Conservation (phyloP, 2,888 invertebrate species). For the Ophraella communa region DNA sequence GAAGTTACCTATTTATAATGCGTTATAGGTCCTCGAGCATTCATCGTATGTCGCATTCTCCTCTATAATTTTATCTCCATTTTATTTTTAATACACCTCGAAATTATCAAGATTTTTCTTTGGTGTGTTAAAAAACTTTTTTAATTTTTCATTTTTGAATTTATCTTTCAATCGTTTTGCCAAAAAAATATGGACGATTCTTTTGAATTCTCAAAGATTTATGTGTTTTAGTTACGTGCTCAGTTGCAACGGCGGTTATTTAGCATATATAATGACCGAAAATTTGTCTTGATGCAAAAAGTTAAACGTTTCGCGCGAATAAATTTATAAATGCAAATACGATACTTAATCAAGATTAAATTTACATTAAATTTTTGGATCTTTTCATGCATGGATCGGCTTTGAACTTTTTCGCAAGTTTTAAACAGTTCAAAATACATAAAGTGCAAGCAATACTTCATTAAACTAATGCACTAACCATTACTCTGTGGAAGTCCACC, state of each 20-base stretch:
- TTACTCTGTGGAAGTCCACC: too few relatives aligned
- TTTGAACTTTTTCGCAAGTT: neutral
- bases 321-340: constrained; percentile 33
- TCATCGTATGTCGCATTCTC: constrained; percentile 30
- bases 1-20: constrained; percentile 37
- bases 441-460: too few relatives aligned
- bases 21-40: constrained; percentile 31
- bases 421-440: too few relatives aligned
- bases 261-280: constrained; percentile 33
- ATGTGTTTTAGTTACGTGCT: constrained; percentile 29
- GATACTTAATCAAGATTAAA: constrained; percentile 36
- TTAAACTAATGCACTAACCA: too few relatives aligned
- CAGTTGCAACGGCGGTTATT: constrained; percentile 26
- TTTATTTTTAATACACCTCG: constrained; percentile 38
- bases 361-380: constrained; percentile 30
- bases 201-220: constrained; percentile 20
- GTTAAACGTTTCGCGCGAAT: constrained; percentile 25
- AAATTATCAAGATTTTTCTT: too few relatives aligned
- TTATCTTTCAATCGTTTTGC: neutral
- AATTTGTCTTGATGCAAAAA: constrained; percentile 36
- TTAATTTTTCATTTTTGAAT: neutral
- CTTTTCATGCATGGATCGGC: neutral
- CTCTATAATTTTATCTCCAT: constrained; percentile 43
- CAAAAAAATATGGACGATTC: constrained; percentile 13
- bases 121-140: neutral